Percentiles rank a stretch among this genome's conserved stretches.
phyloP scores from a whole-genome alignment of 37 sponge, comb jelly and placozoan species.

The Hormiphora californensis region DNA sequence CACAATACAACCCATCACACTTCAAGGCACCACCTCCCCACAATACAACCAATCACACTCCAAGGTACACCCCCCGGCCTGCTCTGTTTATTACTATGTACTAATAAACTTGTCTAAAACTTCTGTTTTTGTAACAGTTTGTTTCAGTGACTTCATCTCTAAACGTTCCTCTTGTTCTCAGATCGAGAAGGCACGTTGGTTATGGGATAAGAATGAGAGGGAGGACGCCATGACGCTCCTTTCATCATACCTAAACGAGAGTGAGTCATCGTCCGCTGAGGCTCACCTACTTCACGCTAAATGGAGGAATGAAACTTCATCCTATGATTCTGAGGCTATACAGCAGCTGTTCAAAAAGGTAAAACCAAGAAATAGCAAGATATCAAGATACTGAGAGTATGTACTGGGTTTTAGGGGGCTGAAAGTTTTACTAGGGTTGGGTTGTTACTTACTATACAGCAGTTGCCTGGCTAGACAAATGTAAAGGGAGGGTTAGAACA shows the following conservation, averaged over 20 bases:
- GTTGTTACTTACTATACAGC: no score
- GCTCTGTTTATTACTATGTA: no score
- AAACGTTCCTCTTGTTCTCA: no score
- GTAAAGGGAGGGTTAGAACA: no score
- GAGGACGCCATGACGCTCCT: conserved; percentile 30
- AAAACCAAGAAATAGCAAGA: no score
- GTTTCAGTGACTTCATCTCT: not conserved
- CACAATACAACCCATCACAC: no score
- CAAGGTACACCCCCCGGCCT: conserved; percentile 19
- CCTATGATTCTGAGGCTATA: conserved; percentile 29
- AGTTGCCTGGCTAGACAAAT: no score
- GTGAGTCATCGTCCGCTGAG: not conserved
- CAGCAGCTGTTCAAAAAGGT: conserved; percentile 16
- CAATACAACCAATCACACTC: not conserved
- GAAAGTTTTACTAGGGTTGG: no score
- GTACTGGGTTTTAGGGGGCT: no score
- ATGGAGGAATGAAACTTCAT: not conserved
- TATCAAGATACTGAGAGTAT: no score
- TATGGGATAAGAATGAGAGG: not conserved
- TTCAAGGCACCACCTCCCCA: no score
- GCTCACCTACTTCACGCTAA: conserved; percentile 1
- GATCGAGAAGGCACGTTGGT: conserved; percentile 22
- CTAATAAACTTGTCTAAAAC: not conserved
- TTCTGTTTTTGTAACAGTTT: not conserved
- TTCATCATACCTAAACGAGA: not conserved